Percentiles rank a stretch among this genome's conserved stretches.
Conservation (phyloP, 2,113 vertebrate genomes). For the Melanerpes formicivorus region DNA sequence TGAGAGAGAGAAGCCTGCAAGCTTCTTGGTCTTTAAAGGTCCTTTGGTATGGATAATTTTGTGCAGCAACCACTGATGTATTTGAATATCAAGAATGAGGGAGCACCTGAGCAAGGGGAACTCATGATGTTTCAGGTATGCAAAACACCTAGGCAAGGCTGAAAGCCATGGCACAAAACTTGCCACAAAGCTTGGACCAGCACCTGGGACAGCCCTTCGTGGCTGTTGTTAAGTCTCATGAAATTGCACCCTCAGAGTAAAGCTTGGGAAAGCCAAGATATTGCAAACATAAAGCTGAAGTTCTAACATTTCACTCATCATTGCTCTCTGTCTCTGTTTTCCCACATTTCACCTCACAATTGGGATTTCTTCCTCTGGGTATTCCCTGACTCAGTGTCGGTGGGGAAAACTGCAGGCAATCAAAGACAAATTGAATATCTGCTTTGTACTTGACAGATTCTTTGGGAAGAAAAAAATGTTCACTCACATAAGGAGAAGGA, state of each 20-base stretch:
- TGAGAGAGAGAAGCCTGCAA: neutral
- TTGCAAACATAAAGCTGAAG: neutral
- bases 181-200: neutral
- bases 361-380: neutral
- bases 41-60: neutral
- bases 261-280: neutral
- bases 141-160: neutral
- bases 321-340: neutral
- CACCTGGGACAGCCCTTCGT: neutral
- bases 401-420: neutral
- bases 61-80: neutral
- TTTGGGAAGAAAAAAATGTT: neutral
- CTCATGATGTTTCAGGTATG: neutral
- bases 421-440: neutral
- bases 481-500: neutral
- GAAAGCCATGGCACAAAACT: neutral
- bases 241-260: fast-evolving
- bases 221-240: fast-evolving
- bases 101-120: neutral
- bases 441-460: neutral
- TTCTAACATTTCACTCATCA: neutral
- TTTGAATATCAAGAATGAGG: neutral
- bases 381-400: neutral
- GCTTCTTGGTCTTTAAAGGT: neutral
- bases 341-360: neutral